Conservation (phyloP, 2,797 vertebrate genomes). For the Zalophus californianus region DNA sequence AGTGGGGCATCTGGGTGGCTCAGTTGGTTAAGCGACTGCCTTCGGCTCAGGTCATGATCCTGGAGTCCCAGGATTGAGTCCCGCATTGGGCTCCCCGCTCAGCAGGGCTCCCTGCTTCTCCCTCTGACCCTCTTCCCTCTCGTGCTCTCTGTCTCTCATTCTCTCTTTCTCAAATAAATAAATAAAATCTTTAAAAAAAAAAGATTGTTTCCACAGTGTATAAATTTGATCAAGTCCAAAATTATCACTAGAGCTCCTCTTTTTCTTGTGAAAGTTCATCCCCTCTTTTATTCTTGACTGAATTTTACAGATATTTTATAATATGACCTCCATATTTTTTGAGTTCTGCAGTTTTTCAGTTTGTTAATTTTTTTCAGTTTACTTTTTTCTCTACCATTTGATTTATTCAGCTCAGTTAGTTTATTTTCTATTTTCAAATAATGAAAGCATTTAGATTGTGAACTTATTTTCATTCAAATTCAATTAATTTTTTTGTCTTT, state of each 20-base stretch:
- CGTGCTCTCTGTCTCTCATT: too few species aligned
- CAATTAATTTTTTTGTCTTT: neutral
- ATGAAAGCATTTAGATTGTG: neutral
- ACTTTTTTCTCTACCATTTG: neutral
- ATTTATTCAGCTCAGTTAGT: neutral
- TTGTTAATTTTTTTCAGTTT: neutral
- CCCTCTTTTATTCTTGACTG: neutral
- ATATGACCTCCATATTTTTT: neutral
- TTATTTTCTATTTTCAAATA: slow-evolving; percentile 29
- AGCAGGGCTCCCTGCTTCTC: too few species aligned
- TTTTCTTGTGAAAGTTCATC: neutral
- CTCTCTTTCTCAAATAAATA: too few species aligned
- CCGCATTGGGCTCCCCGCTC: too few species aligned
- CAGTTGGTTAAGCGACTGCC: too few species aligned
- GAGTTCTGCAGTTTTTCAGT: neutral
- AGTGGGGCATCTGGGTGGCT: too few species aligned
- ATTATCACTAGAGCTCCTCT: neutral
- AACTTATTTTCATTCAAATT: slow-evolving; percentile 20
- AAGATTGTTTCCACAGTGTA: neutral
- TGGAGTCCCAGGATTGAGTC: too few species aligned
- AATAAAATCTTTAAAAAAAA: too few species aligned
- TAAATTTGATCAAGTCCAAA: neutral
- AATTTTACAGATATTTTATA: neutral
- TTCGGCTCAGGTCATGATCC: too few species aligned
- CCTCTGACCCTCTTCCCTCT: too few species aligned